A percentile compares a stretch with the other conserved stretches of the same genome.
Evolutionary conservation across 2,797 vertebrate species (phyloP).

Genomic region (Gymnoscopelus microlampas): DNA sequence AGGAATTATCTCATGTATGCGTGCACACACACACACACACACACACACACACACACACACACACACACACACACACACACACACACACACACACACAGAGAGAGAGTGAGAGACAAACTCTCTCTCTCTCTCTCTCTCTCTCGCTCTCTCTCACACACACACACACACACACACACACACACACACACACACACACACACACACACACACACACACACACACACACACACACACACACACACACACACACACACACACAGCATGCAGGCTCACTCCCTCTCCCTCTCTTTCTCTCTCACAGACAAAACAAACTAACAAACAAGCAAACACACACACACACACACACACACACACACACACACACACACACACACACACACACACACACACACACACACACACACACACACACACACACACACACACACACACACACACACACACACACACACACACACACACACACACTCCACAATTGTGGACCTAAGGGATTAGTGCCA

Average conservation of each 20-base stretch:
- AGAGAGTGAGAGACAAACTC: no score
- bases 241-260: slow-evolving; percentile 32
- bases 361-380: slow-evolving; percentile 21
- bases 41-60: slow-evolving; percentile 28
- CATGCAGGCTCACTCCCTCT: neutral
- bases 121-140: no score
- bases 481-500: slow-evolving; percentile 27
- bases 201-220: slow-evolving; percentile 30
- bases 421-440: slow-evolving; percentile 5
- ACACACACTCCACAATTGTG: slow-evolving; percentile 10
- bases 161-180: no score
- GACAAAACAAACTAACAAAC: neutral
- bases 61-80: neutral
- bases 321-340: neutral
- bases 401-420: slow-evolving; percentile 28
- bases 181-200: neutral
- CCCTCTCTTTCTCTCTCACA: no score
- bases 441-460: slow-evolving; percentile 7
- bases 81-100: slow-evolving; percentile 28
- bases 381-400: slow-evolving; percentile 16
- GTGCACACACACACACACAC: neutral
- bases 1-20: no score
- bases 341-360: neutral
- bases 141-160: no score
- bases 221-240: slow-evolving; percentile 4